These are phyloP conservation scores for Thera obeliscata DNA, from an alignment of 2,888 invertebrate species.

Conservation along the genomic window DNA sequence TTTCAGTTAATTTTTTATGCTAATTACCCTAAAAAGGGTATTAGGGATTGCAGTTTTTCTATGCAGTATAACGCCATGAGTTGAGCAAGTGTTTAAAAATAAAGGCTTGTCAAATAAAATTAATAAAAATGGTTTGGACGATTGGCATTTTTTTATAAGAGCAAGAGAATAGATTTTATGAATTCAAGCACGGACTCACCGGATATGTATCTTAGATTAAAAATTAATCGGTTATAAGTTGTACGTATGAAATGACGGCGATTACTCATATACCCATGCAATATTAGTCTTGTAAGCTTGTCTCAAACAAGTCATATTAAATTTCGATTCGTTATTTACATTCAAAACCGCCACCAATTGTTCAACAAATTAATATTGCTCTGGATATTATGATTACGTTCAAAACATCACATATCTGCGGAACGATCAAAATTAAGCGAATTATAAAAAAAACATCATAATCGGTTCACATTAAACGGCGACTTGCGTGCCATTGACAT, in stretches of 20 bases:
- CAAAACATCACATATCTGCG: constrained; percentile 69
- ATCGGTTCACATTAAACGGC: constrained; percentile 64
- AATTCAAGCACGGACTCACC: too few species aligned
- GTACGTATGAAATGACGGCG: constrained; percentile 53
- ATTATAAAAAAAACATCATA: constrained; percentile 57
- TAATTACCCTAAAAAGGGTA: too few species aligned
- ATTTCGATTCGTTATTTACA: constrained; percentile 55
- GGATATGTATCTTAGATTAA: not conserved
- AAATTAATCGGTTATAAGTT: constrained; percentile 14
- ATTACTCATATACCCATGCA: constrained; percentile 74
- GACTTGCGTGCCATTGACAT: constrained; percentile 44
- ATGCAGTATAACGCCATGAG: not conserved
- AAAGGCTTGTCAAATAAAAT: too few species aligned
- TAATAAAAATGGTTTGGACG: too few species aligned
- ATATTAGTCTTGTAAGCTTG: constrained; percentile 74
- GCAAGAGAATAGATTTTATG: not conserved
- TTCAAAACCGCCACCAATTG: constrained; percentile 70
- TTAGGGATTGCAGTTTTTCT: not conserved
- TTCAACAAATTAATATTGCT: constrained; percentile 76
- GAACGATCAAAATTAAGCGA: constrained; percentile 68
- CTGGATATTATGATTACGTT: constrained; percentile 71
- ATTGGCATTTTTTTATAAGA: too few species aligned
- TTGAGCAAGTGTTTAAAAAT: not conserved
- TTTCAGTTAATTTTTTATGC: too few species aligned
- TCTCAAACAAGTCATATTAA: constrained; percentile 52